Percentiles rank a stretch among this genome's conserved stretches.
These are phyloP conservation scores for Hedya salicella DNA, from an alignment of 2,888 invertebrate species.

Conservation along the genomic window DNA sequence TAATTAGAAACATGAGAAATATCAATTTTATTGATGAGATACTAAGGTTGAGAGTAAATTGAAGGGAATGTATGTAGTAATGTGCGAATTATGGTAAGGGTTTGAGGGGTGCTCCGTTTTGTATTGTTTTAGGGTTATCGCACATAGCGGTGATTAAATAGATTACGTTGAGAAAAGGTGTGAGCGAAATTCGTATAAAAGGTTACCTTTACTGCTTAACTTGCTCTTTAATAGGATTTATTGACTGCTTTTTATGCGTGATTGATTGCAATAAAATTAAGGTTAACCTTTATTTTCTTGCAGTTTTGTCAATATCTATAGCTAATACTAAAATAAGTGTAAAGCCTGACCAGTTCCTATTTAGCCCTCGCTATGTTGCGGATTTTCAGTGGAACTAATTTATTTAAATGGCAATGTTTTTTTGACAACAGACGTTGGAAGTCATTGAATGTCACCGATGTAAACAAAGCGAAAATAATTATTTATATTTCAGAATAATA, in stretches of 20 bases:
- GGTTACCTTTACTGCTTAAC: not conserved
- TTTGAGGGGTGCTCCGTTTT: conserved; percentile 24
- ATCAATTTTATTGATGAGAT: not conserved
- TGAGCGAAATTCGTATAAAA: not conserved
- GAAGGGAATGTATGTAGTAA: not conserved
- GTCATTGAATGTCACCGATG: too few relatives aligned
- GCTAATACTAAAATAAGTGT: too few relatives aligned
- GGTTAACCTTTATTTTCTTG: not conserved
- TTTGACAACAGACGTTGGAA: too few relatives aligned
- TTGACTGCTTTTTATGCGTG: too few relatives aligned
- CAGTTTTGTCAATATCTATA: too few relatives aligned
- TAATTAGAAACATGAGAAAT: not conserved
- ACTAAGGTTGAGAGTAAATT: conserved; percentile 8
- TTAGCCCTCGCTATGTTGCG: too few relatives aligned
- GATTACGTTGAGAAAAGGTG: conserved; percentile 4
- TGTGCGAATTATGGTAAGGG: conserved; percentile 32
- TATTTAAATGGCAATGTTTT: too few relatives aligned
- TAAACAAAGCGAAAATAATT: too few relatives aligned
- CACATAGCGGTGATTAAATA: conserved; percentile 17
- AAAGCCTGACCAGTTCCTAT: too few relatives aligned
- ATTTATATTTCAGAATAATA: too few relatives aligned
- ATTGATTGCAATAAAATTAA: not conserved
- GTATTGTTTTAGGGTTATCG: conserved; percentile 38
- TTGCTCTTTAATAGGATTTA: not conserved
- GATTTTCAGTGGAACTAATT: too few relatives aligned